phyloP scores from a whole-genome alignment of 1,140 invertebrate genomes.

The Tribolium castaneum region DNA sequence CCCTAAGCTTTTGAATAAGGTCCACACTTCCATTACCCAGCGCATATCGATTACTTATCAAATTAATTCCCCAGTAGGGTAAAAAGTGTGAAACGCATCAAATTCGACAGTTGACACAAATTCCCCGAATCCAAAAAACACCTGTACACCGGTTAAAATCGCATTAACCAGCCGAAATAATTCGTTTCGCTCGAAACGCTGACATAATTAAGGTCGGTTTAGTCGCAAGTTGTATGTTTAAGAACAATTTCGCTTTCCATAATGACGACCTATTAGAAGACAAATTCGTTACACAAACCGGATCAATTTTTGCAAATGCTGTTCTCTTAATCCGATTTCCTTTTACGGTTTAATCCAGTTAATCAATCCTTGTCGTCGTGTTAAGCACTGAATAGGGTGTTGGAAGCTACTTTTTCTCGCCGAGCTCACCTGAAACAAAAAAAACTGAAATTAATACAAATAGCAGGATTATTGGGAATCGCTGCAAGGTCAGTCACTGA shows the following conservation, averaged over 20 bases:
- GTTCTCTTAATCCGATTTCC: slow-evolving; percentile 24
- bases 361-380: slow-evolving; percentile 24
- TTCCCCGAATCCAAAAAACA: not conserved
- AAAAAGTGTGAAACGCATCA: slow-evolving; percentile 4
- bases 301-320: not conserved
- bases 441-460: slow-evolving; percentile 14
- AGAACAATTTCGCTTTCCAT: slow-evolving; percentile 26
- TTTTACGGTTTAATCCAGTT: not conserved
- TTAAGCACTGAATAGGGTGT: slow-evolving; percentile 8
- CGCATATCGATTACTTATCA: slow-evolving; percentile 27
- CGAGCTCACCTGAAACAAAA: not conserved
- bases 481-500: not conserved
- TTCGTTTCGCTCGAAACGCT: not conserved
- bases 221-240: slow-evolving; percentile 9
- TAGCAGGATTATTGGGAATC: not conserved
- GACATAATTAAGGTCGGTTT: not conserved
- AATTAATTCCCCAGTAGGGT: slow-evolving; percentile 6
- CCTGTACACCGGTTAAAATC: not conserved
- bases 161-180: not conserved
- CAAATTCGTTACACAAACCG: not conserved
- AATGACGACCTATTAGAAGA: slow-evolving; percentile 3
- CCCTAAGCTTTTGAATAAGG: slow-evolving; percentile 11
- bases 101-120: slow-evolving; percentile 4
- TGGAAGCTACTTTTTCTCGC: not conserved
- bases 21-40: not conserved